These are phyloP conservation scores for Sinella curviseta DNA, from an alignment of 1,140 invertebrate species.

Conservation along the genomic window DNA sequence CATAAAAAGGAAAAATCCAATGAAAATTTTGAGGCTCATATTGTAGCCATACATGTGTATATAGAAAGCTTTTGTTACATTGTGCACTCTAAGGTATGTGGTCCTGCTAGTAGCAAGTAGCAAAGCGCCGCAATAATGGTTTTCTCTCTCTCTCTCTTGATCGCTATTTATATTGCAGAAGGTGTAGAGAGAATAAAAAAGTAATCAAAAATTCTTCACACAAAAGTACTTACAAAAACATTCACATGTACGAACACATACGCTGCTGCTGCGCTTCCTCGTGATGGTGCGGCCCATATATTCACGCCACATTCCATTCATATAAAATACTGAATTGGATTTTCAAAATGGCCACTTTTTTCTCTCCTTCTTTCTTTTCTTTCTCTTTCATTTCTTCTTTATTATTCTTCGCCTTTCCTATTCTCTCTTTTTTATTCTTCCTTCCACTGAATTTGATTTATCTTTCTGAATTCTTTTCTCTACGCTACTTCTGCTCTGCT, in stretches of 20 bases:
- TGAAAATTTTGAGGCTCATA: too few relatives aligned
- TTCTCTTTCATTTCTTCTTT: not conserved
- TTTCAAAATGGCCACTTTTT: slow-evolving; percentile 6
- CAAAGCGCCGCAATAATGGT: not conserved
- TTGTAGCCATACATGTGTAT: too few relatives aligned
- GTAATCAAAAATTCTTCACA: slow-evolving; percentile 13
- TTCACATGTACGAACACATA: too few relatives aligned
- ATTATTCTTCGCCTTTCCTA: not conserved
- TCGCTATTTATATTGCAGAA: not conserved
- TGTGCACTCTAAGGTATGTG: too few relatives aligned
- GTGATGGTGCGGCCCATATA: too few relatives aligned
- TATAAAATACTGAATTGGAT: not conserved
- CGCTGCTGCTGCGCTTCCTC: too few relatives aligned
- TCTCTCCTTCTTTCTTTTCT: not conserved
- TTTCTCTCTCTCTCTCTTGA: not conserved
- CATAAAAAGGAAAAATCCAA: not conserved
- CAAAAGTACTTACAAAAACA: not conserved
- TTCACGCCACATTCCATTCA: slow-evolving; percentile 6
- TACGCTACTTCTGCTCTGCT: too few relatives aligned
- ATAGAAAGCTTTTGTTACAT: too few relatives aligned
- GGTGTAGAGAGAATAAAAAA: not conserved
- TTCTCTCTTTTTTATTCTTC: slow-evolving; percentile 19
- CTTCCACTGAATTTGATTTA: slow-evolving; percentile 43
- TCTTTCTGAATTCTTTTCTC: slow-evolving; percentile 29
- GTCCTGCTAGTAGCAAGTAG: too few relatives aligned